Conservation (phyloP, 1,140 invertebrate species). For the Galleria mellonella region DNA sequence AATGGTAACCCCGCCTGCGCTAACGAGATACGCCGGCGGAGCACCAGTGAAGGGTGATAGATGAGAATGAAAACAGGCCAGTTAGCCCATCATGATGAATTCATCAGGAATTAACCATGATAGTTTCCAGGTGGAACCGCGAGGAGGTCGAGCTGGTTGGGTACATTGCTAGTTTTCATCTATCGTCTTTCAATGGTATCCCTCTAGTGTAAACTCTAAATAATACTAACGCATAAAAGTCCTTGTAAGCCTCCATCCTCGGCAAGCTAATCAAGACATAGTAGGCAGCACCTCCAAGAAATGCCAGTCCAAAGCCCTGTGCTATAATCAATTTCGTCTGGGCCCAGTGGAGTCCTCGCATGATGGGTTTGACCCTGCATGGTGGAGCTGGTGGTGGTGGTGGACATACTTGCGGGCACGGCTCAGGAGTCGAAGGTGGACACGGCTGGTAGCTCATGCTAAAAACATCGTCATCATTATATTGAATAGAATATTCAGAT, state of each 20-base stretch:
- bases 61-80: too few species aligned
- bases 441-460: conserved; percentile 12
- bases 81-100: too few species aligned
- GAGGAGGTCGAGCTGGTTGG: too few species aligned
- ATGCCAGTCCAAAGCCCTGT: conserved; percentile 17
- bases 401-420: conserved; percentile 34
- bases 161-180: too few species aligned
- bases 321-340: conserved; percentile 32
- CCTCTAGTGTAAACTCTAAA: neutral
- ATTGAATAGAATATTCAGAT: too few species aligned
- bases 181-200: too few species aligned
- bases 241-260: conserved; percentile 29
- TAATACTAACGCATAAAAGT: conserved; percentile 50
- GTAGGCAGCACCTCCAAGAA: conserved; percentile 18
- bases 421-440: conserved; percentile 22
- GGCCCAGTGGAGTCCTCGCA: conserved; percentile 44
- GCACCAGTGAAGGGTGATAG: too few species aligned
- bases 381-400: conserved; percentile 33
- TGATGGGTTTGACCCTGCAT: conserved; percentile 40
- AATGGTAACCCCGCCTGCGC: too few species aligned
- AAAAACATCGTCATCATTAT: too few species aligned
- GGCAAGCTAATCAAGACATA: conserved; percentile 27
- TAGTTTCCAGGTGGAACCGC: too few species aligned
- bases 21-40: too few species aligned
- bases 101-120: too few species aligned